Percentiles rank a stretch among this genome's conserved stretches.
Conservation (phyloP, 2,113 vertebrate genomes). For the Phycodurus eques region DNA sequence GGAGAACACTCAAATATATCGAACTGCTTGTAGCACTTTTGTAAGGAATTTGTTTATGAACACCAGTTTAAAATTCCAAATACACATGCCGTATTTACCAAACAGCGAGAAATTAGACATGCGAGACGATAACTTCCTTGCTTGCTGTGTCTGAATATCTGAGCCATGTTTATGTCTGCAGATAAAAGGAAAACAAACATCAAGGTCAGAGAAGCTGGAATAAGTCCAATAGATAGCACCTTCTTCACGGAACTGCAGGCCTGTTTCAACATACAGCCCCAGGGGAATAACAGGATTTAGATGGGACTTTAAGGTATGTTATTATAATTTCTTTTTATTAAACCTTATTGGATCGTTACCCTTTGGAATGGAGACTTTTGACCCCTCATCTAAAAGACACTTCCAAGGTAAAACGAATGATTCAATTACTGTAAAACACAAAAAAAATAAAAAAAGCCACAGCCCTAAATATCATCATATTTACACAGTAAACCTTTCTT, state of each 20-base stretch:
- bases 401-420: not conserved
- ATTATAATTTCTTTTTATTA: conserved; percentile 9
- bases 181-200: conserved; percentile 68
- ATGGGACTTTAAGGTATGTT: conserved; percentile 18
- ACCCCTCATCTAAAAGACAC: conserved; percentile 12
- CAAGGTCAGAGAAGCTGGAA: conserved; percentile 66
- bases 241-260: conserved; percentile 37
- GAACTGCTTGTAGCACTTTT: conserved; percentile 13
- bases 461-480: not conserved
- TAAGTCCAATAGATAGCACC: conserved; percentile 53
- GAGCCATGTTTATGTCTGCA: conserved; percentile 62
- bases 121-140: conserved; percentile 48
- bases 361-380: not conserved
- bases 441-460: not conserved
- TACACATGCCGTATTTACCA: conserved; percentile 9
- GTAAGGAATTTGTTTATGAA: conserved; percentile 17
- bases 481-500: not conserved
- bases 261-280: conserved; percentile 35
- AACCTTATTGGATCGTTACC: conserved; percentile 11
- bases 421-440: not conserved
- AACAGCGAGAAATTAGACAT: conserved; percentile 37
- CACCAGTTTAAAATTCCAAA: conserved; percentile 15
- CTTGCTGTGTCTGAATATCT: conserved; percentile 49
- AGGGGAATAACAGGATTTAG: conserved; percentile 33
- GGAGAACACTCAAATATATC: conserved; percentile 22